Conservation (phyloP, 2,888 invertebrate species). For the Andrena hattorfiana region DNA sequence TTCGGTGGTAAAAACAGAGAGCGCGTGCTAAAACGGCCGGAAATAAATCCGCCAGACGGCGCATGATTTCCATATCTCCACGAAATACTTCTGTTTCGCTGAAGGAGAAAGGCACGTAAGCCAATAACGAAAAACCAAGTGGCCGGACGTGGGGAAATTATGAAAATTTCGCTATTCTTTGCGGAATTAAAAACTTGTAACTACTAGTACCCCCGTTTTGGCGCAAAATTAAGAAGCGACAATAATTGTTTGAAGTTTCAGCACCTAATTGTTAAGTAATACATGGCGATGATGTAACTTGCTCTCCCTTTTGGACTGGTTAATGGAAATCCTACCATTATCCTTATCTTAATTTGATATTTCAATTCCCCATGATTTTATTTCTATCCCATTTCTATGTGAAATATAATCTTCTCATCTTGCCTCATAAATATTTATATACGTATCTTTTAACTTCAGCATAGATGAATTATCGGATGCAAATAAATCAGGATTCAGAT, state of each 20-base stretch:
- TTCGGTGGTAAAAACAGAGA: constrained; percentile 53
- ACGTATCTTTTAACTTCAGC: background rate
- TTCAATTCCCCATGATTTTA: constrained; percentile 43
- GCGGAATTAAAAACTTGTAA: background rate
- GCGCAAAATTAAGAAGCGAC: background rate
- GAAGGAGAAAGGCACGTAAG: background rate
- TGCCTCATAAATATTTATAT: constrained; percentile 31
- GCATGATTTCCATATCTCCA: constrained; percentile 69
- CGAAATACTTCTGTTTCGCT: constrained; percentile 50
- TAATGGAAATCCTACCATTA: constrained; percentile 37
- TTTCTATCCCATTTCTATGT: background rate
- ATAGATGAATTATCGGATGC: constrained; percentile 26
- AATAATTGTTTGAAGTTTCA: background rate
- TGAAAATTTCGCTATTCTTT: constrained; percentile 48
- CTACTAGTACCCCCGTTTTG: background rate
- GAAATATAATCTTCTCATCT: constrained; percentile 26
- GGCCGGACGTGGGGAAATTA: constrained; percentile 47
- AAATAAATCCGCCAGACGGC: constrained; percentile 66
- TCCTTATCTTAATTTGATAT: constrained; percentile 51
- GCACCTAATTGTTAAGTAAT: background rate
- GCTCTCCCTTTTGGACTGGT: constrained; percentile 29
- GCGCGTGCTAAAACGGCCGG: constrained; percentile 49
- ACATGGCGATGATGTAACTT: background rate
- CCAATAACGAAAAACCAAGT: background rate
- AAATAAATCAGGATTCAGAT: constrained; percentile 8